A percentile compares a stretch with the other conserved stretches of the same genome.
These are phyloP conservation scores for Melieria picta DNA, from an alignment of 2,888 invertebrate genomes.

Conservation along the genomic window DNA sequence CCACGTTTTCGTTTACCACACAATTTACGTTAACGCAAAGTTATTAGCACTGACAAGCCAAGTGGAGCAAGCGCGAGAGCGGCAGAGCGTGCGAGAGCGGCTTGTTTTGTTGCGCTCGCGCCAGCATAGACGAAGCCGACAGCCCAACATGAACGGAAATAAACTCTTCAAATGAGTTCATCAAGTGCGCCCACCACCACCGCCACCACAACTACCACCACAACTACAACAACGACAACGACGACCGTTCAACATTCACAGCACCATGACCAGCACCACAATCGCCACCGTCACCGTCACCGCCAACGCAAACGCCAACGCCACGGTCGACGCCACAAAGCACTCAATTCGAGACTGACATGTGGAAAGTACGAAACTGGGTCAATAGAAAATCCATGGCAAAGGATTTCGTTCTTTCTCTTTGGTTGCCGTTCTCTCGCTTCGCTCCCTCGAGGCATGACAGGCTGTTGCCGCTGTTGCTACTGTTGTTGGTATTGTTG, in stretches of 20 bases:
- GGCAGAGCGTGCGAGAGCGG: background rate
- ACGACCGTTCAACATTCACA: background rate
- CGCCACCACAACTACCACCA: background rate
- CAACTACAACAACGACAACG: background rate
- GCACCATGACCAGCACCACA: constrained; percentile 11
- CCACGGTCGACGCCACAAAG: background rate
- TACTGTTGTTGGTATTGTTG: constrained; percentile 39
- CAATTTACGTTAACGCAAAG: background rate
- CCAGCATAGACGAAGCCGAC: background rate
- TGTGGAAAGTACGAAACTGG: constrained; percentile 45
- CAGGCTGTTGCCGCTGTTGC: constrained; percentile 41
- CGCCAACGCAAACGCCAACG: constrained; percentile 12
- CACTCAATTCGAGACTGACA: constrained; percentile 27
- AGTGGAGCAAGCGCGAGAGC: background rate
- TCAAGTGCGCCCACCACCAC: background rate
- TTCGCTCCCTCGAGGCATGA: constrained; percentile 12
- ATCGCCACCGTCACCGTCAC: constrained; percentile 1
- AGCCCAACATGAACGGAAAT: background rate
- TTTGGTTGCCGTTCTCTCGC: background rate
- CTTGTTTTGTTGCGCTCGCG: background rate
- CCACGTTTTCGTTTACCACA: background rate
- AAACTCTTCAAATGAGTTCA: background rate
- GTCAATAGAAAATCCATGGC: constrained; percentile 53
- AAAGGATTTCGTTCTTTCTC: constrained; percentile 46
- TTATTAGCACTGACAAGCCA: background rate